Percentiles rank a stretch among this genome's conserved stretches.
Conservation (phyloP, 2,113 vertebrate genomes). For the Leptodactylus fuscus region DNA sequence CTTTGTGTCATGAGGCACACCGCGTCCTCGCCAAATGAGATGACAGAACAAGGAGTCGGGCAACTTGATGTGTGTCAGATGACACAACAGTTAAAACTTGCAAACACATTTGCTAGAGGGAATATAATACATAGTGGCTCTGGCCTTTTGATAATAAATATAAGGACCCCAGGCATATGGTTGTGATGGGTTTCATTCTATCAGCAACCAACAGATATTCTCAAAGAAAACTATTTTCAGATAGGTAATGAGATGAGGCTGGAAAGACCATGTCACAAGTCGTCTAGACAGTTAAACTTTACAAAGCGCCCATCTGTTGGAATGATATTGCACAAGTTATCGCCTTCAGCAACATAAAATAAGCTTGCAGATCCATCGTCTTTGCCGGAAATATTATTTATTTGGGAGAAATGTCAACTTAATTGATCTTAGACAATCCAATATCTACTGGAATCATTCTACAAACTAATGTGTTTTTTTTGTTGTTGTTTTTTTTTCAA, state of each 20-base stretch:
- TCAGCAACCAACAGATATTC: slow-evolving; percentile 52
- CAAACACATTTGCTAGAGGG: slow-evolving; percentile 42
- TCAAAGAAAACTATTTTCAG: slow-evolving; percentile 36
- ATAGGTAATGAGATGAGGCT: slow-evolving; percentile 41
- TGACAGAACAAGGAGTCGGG: slow-evolving; percentile 34
- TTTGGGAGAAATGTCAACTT: slow-evolving; percentile 26
- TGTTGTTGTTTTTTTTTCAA: neutral
- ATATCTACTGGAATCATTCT: neutral
- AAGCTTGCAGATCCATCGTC: neutral
- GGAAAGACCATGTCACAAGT: slow-evolving; percentile 6
- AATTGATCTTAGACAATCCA: slow-evolving; percentile 16
- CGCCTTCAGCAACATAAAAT: slow-evolving; percentile 34
- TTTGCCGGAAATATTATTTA: slow-evolving; percentile 23
- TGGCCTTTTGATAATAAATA: slow-evolving; percentile 51
- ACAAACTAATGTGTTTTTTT: neutral
- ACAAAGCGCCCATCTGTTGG: slow-evolving; percentile 33
- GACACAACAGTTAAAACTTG: slow-evolving; percentile 47
- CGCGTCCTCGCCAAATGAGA: slow-evolving; percentile 35
- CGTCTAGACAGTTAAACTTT: slow-evolving; percentile 51
- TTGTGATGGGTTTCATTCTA: slow-evolving; percentile 42
- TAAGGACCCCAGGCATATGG: slow-evolving; percentile 28
- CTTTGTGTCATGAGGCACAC: slow-evolving; percentile 37
- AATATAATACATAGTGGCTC: slow-evolving; percentile 42
- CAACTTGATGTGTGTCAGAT: slow-evolving; percentile 46
- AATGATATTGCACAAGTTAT: slow-evolving; percentile 23